Percentiles rank a stretch among this genome's conserved stretches.
phyloP scores from a whole-genome alignment of 2,113 vertebrate species.

The Brachyhypopomus occidentalis region DNA sequence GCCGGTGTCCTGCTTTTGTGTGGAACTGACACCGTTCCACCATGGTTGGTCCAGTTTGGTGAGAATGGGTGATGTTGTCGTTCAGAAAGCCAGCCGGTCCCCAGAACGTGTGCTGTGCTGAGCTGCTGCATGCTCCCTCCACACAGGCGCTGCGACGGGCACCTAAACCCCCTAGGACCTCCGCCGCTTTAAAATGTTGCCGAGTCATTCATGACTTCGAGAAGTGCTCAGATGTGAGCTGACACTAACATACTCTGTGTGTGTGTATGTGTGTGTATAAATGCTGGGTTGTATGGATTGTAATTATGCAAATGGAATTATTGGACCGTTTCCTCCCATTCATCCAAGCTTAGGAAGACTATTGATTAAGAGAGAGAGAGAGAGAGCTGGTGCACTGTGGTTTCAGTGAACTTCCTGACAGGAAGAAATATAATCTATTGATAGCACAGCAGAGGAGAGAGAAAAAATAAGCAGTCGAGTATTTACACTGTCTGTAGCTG shows the following conservation, averaged over 20 bases:
- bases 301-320: constrained; percentile 68
- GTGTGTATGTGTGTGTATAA: neutral
- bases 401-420: constrained; percentile 29
- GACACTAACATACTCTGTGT: neutral
- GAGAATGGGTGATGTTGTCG: too few relatives aligned
- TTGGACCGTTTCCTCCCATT: constrained; percentile 61
- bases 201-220: constrained; percentile 15
- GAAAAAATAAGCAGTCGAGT: neutral
- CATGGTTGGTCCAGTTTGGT: too few relatives aligned
- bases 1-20: too few relatives aligned
- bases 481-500: neutral
- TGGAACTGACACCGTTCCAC: too few relatives aligned
- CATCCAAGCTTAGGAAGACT: constrained; percentile 54
- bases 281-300: constrained; percentile 18
- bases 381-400: neutral
- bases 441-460: neutral
- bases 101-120: too few relatives aligned
- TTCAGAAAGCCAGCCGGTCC: too few relatives aligned
- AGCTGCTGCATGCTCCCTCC: too few relatives aligned
- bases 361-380: constrained; percentile 59
- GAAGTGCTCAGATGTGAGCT: neutral
- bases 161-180: neutral
- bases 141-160: neutral
- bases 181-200: neutral
- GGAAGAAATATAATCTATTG: constrained; percentile 24